These are phyloP conservation scores for Steinernema carpocapsae DNA, from an alignment of 2,888 invertebrate species.

Conservation along the genomic window DNA sequence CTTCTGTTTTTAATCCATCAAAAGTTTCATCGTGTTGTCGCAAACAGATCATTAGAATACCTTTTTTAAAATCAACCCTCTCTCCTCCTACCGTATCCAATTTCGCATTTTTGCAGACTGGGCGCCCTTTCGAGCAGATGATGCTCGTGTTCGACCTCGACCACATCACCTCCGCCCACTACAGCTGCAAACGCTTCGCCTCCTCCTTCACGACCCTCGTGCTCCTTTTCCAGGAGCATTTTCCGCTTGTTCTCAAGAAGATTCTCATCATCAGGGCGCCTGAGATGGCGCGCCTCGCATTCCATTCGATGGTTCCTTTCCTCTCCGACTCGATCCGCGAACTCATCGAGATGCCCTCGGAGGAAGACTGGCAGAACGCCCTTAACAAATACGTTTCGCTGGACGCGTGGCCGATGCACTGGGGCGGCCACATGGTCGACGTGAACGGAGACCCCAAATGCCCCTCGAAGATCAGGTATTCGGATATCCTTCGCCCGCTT, in stretches of 20 bases:
- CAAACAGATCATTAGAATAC: no score
- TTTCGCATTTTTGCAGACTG: slow-evolving; percentile 51
- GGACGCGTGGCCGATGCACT: slow-evolving; percentile 66
- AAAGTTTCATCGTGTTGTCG: no score
- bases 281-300: slow-evolving; percentile 67
- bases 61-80: no score
- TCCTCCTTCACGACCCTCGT: slow-evolving; percentile 68
- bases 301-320: slow-evolving; percentile 66
- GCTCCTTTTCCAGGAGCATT: slow-evolving; percentile 68
- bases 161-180: slow-evolving; percentile 66
- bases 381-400: slow-evolving; percentile 64
- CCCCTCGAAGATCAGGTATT: slow-evolving; percentile 55
- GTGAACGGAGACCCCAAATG: slow-evolving; percentile 61
- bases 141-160: slow-evolving; percentile 68
- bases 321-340: slow-evolving; percentile 62
- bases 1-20: no score
- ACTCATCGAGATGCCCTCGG: slow-evolving; percentile 67
- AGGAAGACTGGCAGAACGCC: slow-evolving; percentile 64
- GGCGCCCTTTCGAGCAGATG: slow-evolving; percentile 68
- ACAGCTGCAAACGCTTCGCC: slow-evolving; percentile 67
- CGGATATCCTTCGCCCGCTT: neutral
- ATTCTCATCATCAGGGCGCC: slow-evolving; percentile 68
- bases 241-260: slow-evolving; percentile 66
- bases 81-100: neutral
- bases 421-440: slow-evolving; percentile 60